Base-by-base conservation (phyloP, 2,113 vertebrate species). In the Psilopsiagon aurifrons region DNA sequence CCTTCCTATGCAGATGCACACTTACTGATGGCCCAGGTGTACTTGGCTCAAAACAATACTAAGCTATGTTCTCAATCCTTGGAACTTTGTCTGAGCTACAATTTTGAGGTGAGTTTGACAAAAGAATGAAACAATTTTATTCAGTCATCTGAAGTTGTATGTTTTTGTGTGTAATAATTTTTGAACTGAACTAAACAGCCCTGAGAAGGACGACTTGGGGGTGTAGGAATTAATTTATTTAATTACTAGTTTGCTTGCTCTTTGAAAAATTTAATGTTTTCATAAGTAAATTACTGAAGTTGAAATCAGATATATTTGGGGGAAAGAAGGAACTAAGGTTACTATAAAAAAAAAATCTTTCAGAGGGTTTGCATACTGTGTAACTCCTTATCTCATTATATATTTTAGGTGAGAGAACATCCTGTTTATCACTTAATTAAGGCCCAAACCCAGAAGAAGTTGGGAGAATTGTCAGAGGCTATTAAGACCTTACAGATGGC, bases 341-440 rank as follows among this genome's bases (percentile, higher is more conserved):
- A 69, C 4, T 85, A 29, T 67, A 6, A 39, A 18, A 74, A 62
- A 62, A 60, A 22, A 23, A 37, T 80, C 33, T 67, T 68, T 47
- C 29, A n/a, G 11, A 19, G 19, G 6, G 2, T 70, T 90, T 66
- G 28, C 74, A 62, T 82, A 27, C 7, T 29, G 18, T 47, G 5
- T 59, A 94, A 55, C 11, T 80, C 11, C 19, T 43, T 55, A 29
- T 88, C 8, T 67, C 16, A 0, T 4, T 43, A 5, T 92, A 16
- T 85, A 83, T 93, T 94, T 86, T 75, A 99, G 99, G 98, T 99
- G 86, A 98, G 98, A 90, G 99, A 99, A 57, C 98, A 98, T 95
- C 99, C 99, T 60, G 55, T 99, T 71, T 99, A 99, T 98, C 99
- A 99, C 95, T 98, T 99, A 96, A 99, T 99, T 91, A 99, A 99